A percentile compares a stretch with the other conserved stretches of the same genome.
Conservation (phyloP, 2,888 invertebrate genomes). For the Rhagonycha fulva region DNA sequence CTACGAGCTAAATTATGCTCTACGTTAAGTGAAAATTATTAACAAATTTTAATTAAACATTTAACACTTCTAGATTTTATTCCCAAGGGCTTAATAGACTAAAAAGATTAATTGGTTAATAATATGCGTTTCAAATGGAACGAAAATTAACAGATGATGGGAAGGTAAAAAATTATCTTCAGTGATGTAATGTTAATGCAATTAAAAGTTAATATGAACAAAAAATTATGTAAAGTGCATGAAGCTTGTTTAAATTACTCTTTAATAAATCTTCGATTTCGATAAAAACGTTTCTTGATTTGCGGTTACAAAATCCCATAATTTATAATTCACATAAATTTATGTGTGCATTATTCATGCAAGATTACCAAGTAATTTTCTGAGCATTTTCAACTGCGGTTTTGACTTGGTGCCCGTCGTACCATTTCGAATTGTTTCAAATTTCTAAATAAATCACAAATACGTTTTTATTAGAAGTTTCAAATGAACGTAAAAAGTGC, state of each 20-base stretch:
- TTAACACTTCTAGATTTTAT: background rate
- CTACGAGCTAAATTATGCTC: background rate
- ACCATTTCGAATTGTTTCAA: background rate
- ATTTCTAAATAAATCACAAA: background rate
- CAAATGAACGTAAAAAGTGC: background rate
- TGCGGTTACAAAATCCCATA: background rate
- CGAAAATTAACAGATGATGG: background rate
- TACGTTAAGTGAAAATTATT: background rate
- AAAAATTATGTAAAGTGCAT: background rate
- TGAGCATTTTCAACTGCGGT: background rate
- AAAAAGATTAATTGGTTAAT: background rate
- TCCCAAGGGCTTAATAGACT: background rate
- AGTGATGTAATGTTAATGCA: no score
- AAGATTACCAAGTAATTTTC: background rate
- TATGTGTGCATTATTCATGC: background rate
- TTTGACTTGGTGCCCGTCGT: background rate
- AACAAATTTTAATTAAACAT: background rate
- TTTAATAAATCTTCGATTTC: background rate
- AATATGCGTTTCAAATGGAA: background rate
- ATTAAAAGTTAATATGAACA: background rate
- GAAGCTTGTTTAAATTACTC: background rate
- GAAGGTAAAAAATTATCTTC: no score
- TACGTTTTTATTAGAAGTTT: background rate
- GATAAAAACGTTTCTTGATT: background rate
- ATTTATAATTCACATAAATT: background rate